These are phyloP conservation scores for Channallabes apus DNA, from an alignment of 2,797 vertebrate genomes.

Conservation along the genomic window DNA sequence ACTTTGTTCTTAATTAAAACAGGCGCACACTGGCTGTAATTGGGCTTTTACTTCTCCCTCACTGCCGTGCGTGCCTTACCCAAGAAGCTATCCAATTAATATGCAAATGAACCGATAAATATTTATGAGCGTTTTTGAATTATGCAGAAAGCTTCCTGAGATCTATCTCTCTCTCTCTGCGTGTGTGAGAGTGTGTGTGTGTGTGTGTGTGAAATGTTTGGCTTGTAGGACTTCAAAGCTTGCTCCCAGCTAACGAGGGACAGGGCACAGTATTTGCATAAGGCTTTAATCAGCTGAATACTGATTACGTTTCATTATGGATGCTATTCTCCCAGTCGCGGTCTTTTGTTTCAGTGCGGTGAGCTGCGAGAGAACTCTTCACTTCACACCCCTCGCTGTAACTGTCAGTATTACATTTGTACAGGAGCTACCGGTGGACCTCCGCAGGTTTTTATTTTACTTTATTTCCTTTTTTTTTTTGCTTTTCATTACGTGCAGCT, in stretches of 20 bases:
- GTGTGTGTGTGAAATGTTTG: slow-evolving; percentile 81
- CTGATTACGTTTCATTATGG: slow-evolving; percentile 90
- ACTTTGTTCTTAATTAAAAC: slow-evolving; percentile 82
- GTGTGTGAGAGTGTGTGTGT: no score
- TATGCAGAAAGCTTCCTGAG: slow-evolving; percentile 87
- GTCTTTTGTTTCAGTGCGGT: slow-evolving; percentile 84
- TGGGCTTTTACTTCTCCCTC: slow-evolving; percentile 52
- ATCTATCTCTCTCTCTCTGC: slow-evolving; percentile 72
- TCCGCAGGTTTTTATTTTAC: neutral
- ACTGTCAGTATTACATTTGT: slow-evolving; percentile 2
- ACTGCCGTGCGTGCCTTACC: slow-evolving; percentile 52
- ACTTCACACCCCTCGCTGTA: slow-evolving; percentile 16
- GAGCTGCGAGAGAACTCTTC: slow-evolving; percentile 47
- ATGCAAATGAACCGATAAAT: slow-evolving; percentile 91
- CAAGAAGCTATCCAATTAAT: slow-evolving; percentile 82
- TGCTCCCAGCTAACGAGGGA: slow-evolving; percentile 80
- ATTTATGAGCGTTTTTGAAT: slow-evolving; percentile 86
- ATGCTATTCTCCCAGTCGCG: slow-evolving; percentile 81
- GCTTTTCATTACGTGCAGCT: neutral
- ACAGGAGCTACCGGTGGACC: slow-evolving; percentile 1
- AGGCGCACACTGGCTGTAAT: slow-evolving; percentile 78
- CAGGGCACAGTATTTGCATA: slow-evolving; percentile 83
- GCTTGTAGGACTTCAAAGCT: slow-evolving; percentile 86
- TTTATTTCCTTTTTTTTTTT: neutral
- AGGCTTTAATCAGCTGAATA: slow-evolving; percentile 87